These are phyloP conservation scores for Acanthisitta chloris DNA, from an alignment of 2,113 vertebrate genomes.

Conservation along the genomic window DNA sequence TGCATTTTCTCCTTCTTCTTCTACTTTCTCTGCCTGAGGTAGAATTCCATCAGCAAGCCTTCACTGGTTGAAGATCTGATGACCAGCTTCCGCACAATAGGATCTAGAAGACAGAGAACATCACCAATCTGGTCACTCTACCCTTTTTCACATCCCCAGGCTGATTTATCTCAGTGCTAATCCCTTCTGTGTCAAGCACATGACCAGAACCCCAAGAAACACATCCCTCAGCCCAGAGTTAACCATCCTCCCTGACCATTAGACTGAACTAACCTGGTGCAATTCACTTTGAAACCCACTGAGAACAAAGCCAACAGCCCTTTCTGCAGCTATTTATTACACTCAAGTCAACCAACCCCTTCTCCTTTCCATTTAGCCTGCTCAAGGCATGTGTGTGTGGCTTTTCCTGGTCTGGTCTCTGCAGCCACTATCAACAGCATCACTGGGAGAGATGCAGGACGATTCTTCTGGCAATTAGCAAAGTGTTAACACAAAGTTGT, in stretches of 20 bases:
- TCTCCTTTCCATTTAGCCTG: background rate
- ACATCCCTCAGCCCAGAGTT: background rate
- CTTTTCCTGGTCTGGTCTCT: background rate
- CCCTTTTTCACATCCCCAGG: background rate
- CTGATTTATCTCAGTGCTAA: background rate
- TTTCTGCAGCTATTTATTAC: background rate
- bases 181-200: no score
- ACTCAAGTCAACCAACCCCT: background rate
- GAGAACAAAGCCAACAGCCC: background rate
- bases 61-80: constrained; percentile 85
- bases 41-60: constrained; percentile 75
- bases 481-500: fast-evolving
- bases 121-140: background rate
- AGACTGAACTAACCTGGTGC: background rate
- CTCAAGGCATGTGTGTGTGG: fast-evolving
- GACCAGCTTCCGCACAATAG: constrained; percentile 79
- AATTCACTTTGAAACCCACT: background rate
- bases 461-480: background rate
- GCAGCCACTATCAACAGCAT: background rate
- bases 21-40: constrained; percentile 33
- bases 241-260: background rate
- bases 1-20: background rate
- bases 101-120: constrained; percentile 70
- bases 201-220: background rate
- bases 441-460: background rate